A percentile compares a stretch with the other conserved stretches of the same genome.
Evolutionary conservation across 2,888 invertebrate species (phyloP).

Genomic region (Malachius bipustulatus): DNA sequence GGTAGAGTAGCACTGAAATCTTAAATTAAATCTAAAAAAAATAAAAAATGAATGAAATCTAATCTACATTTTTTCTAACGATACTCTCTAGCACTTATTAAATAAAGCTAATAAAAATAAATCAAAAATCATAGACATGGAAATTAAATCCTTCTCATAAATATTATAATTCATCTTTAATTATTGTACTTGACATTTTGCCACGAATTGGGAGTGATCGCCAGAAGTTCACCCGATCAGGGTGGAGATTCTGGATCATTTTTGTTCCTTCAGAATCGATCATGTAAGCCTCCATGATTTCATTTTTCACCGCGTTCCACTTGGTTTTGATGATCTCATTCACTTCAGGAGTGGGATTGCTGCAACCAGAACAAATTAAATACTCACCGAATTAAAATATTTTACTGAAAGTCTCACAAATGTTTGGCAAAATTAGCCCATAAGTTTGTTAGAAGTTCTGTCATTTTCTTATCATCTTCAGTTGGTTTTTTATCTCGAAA

Average conservation of each 20-base stretch:
- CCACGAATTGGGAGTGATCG: constrained; percentile 41
- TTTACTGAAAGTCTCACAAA: constrained; percentile 41
- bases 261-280: constrained; percentile 39
- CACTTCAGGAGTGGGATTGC: constrained; percentile 52
- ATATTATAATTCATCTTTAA: constrained; percentile 42
- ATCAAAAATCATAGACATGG: too few species aligned
- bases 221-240: constrained; percentile 53
- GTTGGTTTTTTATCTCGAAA: constrained; percentile 48
- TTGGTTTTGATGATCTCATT: constrained; percentile 34
- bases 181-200: constrained; percentile 27
- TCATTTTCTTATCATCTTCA: constrained; percentile 46
- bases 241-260: constrained; percentile 44
- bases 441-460: constrained; percentile 48
- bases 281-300: constrained; percentile 42
- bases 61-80: too few species aligned
- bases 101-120: too few species aligned
- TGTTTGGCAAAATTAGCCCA: constrained; percentile 68
- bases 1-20: constrained; percentile 4
- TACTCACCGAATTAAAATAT: not conserved
- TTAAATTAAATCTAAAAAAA: not conserved
- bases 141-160: too few species aligned
- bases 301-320: constrained; percentile 46
- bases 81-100: too few species aligned
- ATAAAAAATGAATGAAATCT: not conserved
- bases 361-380: constrained; percentile 32